Conservation (phyloP, 2,797 vertebrate genomes). For the Xenentodon cancila region DNA sequence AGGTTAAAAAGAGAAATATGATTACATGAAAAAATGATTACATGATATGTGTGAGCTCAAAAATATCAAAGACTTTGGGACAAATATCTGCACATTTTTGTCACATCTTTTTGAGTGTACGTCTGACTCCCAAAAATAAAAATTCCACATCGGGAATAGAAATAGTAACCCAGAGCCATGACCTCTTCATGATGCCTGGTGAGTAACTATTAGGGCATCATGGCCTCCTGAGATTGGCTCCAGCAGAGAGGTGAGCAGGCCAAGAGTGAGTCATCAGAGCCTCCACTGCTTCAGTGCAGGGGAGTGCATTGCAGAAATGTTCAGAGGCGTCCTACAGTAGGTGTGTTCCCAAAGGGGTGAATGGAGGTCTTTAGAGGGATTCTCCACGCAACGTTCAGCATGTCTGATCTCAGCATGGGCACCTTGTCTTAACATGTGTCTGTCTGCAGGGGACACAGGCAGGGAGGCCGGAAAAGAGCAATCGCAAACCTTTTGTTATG, state of each 20-base stretch:
- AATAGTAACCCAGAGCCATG: slow-evolving; percentile 18
- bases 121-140: slow-evolving; percentile 7
- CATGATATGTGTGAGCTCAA: slow-evolving; percentile 26
- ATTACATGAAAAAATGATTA: too few species aligned
- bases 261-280: slow-evolving; percentile 43
- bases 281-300: slow-evolving; percentile 30
- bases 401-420: slow-evolving; percentile 68
- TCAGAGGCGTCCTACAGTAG: slow-evolving; percentile 42
- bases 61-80: neutral
- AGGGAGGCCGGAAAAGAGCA: slow-evolving; percentile 32
- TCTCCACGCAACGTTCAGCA: slow-evolving; percentile 37
- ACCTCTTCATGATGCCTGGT: slow-evolving; percentile 31
- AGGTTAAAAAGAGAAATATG: too few species aligned
- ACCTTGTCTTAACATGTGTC: slow-evolving; percentile 64
- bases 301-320: slow-evolving; percentile 43
- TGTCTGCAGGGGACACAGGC: slow-evolving; percentile 51
- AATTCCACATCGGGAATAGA: slow-evolving; percentile 22
- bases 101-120: slow-evolving; percentile 17
- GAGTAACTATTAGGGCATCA: slow-evolving; percentile 45
- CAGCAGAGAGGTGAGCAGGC: slow-evolving; percentile 28
- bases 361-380: slow-evolving; percentile 53
- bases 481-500: slow-evolving; percentile 46
- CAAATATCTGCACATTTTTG: slow-evolving; percentile 9
- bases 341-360: slow-evolving; percentile 36
- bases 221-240: slow-evolving; percentile 37